These are phyloP conservation scores for human DNA, from an alignment of 2,113 vertebrate genomes.

Conservation along the genomic window DNA sequence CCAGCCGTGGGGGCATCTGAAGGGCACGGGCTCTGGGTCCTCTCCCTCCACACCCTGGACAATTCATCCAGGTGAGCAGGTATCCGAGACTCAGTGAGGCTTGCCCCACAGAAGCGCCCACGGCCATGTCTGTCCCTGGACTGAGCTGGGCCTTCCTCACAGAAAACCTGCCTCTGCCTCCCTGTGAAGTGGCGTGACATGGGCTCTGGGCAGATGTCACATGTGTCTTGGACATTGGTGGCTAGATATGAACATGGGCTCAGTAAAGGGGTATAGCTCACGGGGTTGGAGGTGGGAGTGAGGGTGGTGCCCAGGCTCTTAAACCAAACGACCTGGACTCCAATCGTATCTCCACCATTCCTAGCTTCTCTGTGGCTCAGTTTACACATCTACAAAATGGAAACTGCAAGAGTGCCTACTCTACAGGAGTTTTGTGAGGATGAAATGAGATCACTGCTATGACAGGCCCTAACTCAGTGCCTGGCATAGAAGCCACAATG, in stretches of 20 bases:
- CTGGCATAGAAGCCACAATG: not conserved
- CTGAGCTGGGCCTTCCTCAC: not conserved
- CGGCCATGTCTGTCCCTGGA: too few relatives aligned
- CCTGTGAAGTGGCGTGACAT: not conserved
- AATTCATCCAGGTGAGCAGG: not conserved
- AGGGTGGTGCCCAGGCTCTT: not conserved
- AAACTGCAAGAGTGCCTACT: not conserved
- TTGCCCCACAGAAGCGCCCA: not conserved
- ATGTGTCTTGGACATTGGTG: not conserved
- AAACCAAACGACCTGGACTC: not conserved
- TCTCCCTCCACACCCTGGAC: not conserved
- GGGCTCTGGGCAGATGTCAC: not conserved
- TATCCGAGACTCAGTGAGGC: not conserved
- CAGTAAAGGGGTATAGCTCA: not conserved
- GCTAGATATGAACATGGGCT: not conserved
- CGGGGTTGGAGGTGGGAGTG: fast-evolving
- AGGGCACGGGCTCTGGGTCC: not conserved
- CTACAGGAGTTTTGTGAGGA: not conserved
- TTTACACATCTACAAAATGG: not conserved
- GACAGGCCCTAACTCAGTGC: not conserved
- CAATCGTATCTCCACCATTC: not conserved
- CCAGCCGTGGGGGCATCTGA: not conserved
- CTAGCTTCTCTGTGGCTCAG: not conserved
- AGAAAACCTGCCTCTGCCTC: not conserved
- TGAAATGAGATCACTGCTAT: not conserved